Percentiles rank a stretch among this genome's conserved stretches.
Conservation (phyloP, 2,797 vertebrate genomes). For the Ptychobarbus kaznakovi region DNA sequence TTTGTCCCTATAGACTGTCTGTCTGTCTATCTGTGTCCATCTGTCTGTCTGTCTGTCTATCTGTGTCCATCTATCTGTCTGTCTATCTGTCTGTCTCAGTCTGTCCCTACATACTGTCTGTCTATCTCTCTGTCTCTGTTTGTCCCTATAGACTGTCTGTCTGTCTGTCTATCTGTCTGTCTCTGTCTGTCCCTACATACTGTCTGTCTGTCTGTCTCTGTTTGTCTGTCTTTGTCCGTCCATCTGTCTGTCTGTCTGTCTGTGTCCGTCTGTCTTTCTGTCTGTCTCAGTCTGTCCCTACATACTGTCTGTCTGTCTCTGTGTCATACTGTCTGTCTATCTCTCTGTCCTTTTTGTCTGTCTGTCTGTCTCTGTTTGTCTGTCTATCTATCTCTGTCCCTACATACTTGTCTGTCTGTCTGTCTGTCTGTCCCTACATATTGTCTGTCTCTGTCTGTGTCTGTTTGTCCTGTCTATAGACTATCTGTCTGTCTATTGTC, state of each 20-base stretch:
- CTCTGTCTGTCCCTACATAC: neutral
- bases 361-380: no score
- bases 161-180: rapidly evolving
- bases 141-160: neutral
- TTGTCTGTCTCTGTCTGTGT: no score
- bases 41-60: rapidly evolving
- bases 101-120: no score
- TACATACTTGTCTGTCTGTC: no score
- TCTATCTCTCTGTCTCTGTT: neutral
- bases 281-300: neutral
- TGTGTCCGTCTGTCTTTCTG: neutral
- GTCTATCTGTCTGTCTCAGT: neutral
- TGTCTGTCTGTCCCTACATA: neutral
- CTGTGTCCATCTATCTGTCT: rapidly evolving
- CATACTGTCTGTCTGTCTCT: slow-evolving; percentile 56
- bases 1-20: no score
- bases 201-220: neutral
- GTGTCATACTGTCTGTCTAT: neutral
- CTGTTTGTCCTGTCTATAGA: no score
- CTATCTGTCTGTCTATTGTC: no score
- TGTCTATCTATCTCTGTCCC: rapidly evolving
- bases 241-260: neutral
- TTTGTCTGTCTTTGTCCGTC: neutral
- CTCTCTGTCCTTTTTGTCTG: neutral
- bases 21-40: rapidly evolving